phyloP scores from a whole-genome alignment of 1,140 invertebrate genomes.

The Drosophila kurseongensis region DNA sequence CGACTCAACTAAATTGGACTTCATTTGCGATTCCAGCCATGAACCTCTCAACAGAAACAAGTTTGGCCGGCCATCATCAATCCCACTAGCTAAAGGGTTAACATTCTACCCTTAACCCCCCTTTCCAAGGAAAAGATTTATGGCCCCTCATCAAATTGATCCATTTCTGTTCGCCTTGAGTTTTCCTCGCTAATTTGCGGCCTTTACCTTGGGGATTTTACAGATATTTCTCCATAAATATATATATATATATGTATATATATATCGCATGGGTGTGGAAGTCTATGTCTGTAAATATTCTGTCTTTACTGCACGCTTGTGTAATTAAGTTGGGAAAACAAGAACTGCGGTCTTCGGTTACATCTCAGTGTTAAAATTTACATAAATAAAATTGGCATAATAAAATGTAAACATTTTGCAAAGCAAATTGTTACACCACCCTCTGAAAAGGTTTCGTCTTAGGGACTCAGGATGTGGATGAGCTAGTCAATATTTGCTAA shows the following conservation, averaged over 20 bases:
- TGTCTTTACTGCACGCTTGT: conserved; percentile 2
- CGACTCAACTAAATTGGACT: conserved; percentile 7
- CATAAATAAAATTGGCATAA: conserved; percentile 82
- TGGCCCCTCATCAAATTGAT: conserved; percentile 41
- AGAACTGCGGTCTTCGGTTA: conserved; percentile 34
- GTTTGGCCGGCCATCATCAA: conserved; percentile 28
- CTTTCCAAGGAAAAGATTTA: conserved; percentile 14
- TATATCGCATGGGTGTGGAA: neutral
- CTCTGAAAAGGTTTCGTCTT: neutral
- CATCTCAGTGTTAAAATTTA: conserved; percentile 57
- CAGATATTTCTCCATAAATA: neutral
- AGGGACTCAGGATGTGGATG: neutral
- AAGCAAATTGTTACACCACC: conserved; percentile 68
- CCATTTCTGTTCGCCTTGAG: conserved; percentile 35
- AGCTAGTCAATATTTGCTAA: conserved; percentile 66
- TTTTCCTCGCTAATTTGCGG: conserved; percentile 44
- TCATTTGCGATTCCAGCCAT: conserved; percentile 36
- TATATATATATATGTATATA: neutral
- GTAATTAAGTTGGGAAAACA: conserved; percentile 37
- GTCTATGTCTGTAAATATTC: conserved; percentile 14
- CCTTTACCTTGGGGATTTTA: conserved; percentile 33
- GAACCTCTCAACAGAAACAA: conserved; percentile 20
- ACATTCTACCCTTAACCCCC: conserved; percentile 13
- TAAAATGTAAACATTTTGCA: conserved; percentile 81
- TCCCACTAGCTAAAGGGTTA: conserved; percentile 42